Percentiles rank a stretch among this genome's conserved stretches.
phyloP scores from a whole-genome alignment of 30 jellyfish, hydroid and myxozoan species.

The Aurelia aurita complex sp. Pacific region DNA sequence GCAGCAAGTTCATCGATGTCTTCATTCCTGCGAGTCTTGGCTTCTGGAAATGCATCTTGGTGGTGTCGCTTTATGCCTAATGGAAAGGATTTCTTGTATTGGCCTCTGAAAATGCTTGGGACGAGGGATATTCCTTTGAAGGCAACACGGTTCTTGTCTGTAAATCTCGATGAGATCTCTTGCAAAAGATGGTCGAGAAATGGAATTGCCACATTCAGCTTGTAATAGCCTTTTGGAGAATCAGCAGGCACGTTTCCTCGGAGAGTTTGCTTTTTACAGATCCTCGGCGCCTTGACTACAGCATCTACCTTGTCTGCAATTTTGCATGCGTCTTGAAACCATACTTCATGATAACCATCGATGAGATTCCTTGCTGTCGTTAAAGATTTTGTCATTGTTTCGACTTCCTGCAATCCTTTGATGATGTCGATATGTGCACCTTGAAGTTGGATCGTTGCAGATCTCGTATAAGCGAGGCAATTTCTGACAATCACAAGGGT shows the following conservation, averaged over 20 bases:
- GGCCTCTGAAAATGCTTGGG: slow-evolving; percentile 1
- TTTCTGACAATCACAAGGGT: slow-evolving; percentile 22
- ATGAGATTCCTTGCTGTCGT: background rate
- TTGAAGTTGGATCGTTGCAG: slow-evolving; percentile 13
- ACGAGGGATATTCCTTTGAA: background rate
- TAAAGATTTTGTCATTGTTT: background rate
- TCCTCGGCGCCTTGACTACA: slow-evolving; percentile 8
- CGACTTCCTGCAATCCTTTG: slow-evolving; percentile 13
- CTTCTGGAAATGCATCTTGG: background rate
- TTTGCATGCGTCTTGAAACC: slow-evolving; percentile 17
- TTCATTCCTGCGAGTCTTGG: background rate
- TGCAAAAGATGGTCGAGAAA: slow-evolving; percentile 9
- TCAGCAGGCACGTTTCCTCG: slow-evolving; percentile 24
- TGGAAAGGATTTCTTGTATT: too few species aligned
- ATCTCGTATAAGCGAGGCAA: slow-evolving; percentile 2
- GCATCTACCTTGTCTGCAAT: slow-evolving; percentile 14
- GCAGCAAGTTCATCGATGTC: background rate
- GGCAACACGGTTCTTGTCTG: slow-evolving; percentile 16
- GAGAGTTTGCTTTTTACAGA: background rate
- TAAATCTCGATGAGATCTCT: slow-evolving; percentile 1
- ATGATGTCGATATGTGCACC: background rate
- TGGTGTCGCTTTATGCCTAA: too few species aligned
- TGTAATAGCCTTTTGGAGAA: slow-evolving; percentile 7
- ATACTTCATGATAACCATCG: slow-evolving; percentile 17
- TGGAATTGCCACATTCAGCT: slow-evolving; percentile 9